Conservation (phyloP, 2,888 invertebrate species). For the Pecten maximus region DNA sequence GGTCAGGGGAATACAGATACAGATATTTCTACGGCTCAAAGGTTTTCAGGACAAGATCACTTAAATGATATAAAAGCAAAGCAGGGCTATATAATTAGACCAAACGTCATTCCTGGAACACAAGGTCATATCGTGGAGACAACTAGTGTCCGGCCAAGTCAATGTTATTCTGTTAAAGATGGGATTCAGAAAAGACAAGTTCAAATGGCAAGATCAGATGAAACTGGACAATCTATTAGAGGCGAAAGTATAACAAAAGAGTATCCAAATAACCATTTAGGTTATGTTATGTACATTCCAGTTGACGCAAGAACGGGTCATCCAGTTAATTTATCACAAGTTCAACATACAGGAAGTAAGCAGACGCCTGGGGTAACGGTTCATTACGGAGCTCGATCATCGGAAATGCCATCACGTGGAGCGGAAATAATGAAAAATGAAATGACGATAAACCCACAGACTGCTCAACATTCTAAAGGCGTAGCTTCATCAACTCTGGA, state of each 20-base stretch:
- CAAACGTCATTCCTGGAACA: neutral
- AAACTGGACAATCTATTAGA: neutral
- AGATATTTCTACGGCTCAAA: neutral
- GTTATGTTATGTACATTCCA: constrained; percentile 39
- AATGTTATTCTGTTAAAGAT: neutral
- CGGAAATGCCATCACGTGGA: neutral
- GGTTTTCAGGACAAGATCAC: neutral
- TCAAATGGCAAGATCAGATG: neutral
- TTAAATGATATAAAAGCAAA: neutral
- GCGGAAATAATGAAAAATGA: neutral
- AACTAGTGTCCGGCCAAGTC: neutral
- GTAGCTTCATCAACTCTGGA: neutral
- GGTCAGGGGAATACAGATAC: neutral
- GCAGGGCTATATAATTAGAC: neutral
- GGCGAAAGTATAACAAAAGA: neutral
- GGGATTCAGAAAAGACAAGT: neutral
- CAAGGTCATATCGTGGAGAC: neutral
- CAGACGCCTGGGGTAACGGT: neutral
- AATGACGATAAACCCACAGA: neutral
- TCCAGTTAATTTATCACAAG: neutral
- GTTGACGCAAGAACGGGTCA: constrained; percentile 41
- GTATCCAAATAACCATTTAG: neutral
- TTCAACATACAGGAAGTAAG: neutral
- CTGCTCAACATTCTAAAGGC: neutral
- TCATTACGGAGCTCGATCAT: neutral